Base-by-base conservation (phyloP, 1,140 invertebrate species). In the Oryzaephilus surinamensis region DNA sequence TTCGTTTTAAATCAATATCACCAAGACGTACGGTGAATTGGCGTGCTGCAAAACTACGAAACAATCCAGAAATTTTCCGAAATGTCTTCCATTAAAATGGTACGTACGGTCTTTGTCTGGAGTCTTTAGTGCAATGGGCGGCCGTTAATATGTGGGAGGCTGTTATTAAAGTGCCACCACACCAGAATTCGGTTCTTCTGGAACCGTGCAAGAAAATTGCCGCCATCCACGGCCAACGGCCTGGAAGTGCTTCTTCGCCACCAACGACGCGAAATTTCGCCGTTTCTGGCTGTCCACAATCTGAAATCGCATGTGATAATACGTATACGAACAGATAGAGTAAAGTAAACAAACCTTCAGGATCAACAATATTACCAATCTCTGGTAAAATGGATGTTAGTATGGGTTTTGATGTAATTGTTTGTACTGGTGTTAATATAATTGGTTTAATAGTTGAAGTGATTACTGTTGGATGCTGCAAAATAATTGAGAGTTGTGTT, bases 191-290 rank as follows among this genome's bases (percentile, higher is more conserved):
- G 0, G 82, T 84, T 11, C 85, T 72, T 45, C 82, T 74, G 17
- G 80, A 77, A 6, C 87, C 86, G 53, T 90, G 84, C 14, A 94
- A 67, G 55, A 86, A 93, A 45, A 95, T 89, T 1, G 90, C 90
- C 1, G 85, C 89, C 84, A 92, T 89, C 89, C 89, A 93, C 0
- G 89, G 87, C 85, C 86, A 91, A 26, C 80, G 73, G 3, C 87
- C 87, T 1, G 84, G 76, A 6, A 78, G 67, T 0, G 86, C 73
- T 57, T 88, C 83, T 20, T 84, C 79, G n/a, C 89, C 89, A 1
- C 89, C 88, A 0, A 92, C 87, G 8, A 93, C 85, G 11, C 89
- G 73, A 50, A 81, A 88, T 20, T 83, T 81, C 13, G 84, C 81
- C 40, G 77, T 73, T 62, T 88, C 84, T 35, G 81, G 75, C 41